These are phyloP conservation scores for Drosophila quinaria DNA, from an alignment of 2,888 invertebrate species.

Conservation along the genomic window DNA sequence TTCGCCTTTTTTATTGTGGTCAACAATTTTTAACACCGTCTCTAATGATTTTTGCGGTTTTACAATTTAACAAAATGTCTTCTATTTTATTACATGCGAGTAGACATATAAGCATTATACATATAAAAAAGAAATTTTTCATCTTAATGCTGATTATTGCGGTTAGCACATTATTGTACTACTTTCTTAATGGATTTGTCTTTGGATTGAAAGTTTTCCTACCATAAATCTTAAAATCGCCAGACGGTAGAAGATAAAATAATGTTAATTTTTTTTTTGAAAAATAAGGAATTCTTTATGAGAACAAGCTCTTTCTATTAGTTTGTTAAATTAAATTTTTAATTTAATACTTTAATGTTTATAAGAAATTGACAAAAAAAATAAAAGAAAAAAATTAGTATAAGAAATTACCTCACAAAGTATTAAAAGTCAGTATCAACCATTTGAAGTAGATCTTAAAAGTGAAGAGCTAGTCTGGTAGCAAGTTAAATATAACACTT, in stretches of 20 bases:
- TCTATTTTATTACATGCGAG: neutral
- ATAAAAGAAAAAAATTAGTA: neutral
- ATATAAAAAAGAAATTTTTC: slow-evolving; percentile 15
- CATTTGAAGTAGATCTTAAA: neutral
- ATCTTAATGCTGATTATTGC: slow-evolving; percentile 43
- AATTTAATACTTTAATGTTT: too few relatives aligned
- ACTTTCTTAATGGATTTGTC: neutral
- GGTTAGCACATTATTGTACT: slow-evolving; percentile 23
- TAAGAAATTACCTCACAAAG: neutral
- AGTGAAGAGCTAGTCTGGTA: slow-evolving; percentile 4
- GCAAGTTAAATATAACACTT: neutral
- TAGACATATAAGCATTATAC: neutral
- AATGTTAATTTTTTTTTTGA: too few relatives aligned
- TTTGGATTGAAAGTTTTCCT: slow-evolving; percentile 6
- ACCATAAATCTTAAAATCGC: neutral
- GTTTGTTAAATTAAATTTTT: too few relatives aligned
- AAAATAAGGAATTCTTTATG: too few relatives aligned
- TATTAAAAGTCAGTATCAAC: neutral
- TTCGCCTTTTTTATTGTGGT: slow-evolving; percentile 52
- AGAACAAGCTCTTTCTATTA: too few relatives aligned
- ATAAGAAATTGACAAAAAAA: too few relatives aligned
- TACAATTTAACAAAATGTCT: slow-evolving; percentile 28
- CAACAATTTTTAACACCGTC: slow-evolving; percentile 59
- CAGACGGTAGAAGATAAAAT: too few relatives aligned
- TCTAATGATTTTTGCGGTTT: slow-evolving; percentile 62